Evolutionary conservation across 2,888 invertebrate species (phyloP), one percentile per base, ranked within the genome.

Genomic region (Ennomos quercinarius): DNA sequence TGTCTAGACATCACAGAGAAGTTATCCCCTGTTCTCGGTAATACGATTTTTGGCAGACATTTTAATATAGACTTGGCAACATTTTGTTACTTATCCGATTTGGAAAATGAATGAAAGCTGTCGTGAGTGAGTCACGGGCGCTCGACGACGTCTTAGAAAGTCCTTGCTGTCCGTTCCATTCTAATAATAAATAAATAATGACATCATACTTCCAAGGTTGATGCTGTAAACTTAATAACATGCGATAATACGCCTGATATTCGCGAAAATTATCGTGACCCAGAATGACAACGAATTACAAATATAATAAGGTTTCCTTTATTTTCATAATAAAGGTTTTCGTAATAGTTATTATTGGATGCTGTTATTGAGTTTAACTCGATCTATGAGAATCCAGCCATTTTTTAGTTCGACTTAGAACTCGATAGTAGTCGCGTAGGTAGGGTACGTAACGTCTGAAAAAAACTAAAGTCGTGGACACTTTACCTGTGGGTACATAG

Each of bases 101-200:
- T 69, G 81, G 82, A 84, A 86, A 89, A 87, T 91, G 89, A 91
- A 91, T 90, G 91, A 89, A 89, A 87, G 84, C 83, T 83, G 86
- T 80, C 84, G 78, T 44, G 50, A 8, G 49, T 85, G 86, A 87
- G 70, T 89, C 87, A 87, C 67, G 63, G 68, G 45, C 68, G 65
- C 63, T 61, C 69, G 71, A 69, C 49, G 46, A 46, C 45, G 57
- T 51, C 57, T 60, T 79, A 74, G 73, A 73, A 73, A 78, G 80
- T 76, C 80, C 81, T 83, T 79, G 75, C 71, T 73, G 71, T 71
- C 73, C 66, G 61, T 70, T 67, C 62, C 48, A 50, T 64, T 66
- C 54, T 63, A 62, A 50, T 64, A 47, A 48, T 63, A 63, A 62
- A 71, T 65, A 63, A 57, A 60, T 68, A 64, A 66, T 73, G 72